phyloP scores from a whole-genome alignment of 2,113 vertebrate genomes.

The Sisor rabdophorus region DNA sequence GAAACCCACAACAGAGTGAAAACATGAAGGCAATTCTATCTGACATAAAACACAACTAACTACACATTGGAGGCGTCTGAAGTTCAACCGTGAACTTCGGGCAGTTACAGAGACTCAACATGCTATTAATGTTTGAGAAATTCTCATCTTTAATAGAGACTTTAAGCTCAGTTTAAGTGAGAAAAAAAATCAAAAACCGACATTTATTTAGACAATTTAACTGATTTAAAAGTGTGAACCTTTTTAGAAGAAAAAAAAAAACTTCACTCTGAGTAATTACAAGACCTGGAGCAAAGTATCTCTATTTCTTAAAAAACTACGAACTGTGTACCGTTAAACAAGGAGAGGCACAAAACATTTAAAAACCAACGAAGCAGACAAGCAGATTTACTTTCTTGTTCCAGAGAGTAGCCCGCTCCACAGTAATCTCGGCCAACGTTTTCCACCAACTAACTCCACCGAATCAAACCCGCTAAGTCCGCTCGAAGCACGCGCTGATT shows the following conservation, averaged over 20 bases:
- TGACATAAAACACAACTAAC: constrained; percentile 29
- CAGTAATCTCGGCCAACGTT: constrained; percentile 64
- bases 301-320: constrained; percentile 65
- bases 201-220: not conserved
- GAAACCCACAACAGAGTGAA: constrained; percentile 28
- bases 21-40: constrained; percentile 30
- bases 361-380: constrained; percentile 69
- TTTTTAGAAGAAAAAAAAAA: not conserved
- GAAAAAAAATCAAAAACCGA: constrained; percentile 23
- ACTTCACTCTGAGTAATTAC: not conserved
- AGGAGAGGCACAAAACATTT: constrained; percentile 68
- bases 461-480: constrained; percentile 61
- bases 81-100: constrained; percentile 61
- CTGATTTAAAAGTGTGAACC: constrained; percentile 5
- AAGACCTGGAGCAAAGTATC: constrained; percentile 21
- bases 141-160: constrained; percentile 38
- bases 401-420: constrained; percentile 65
- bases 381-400: constrained; percentile 77
- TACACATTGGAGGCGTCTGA: constrained; percentile 37
- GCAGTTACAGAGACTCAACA: constrained; percentile 49
- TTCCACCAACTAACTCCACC: constrained; percentile 66
- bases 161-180: constrained; percentile 11
- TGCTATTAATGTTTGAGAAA: constrained; percentile 14
- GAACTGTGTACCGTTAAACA: constrained; percentile 57
- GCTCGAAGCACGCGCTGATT: constrained; percentile 39